These are phyloP conservation scores for Thymelicus acteon DNA, from an alignment of 2,888 invertebrate species.

Conservation along the genomic window DNA sequence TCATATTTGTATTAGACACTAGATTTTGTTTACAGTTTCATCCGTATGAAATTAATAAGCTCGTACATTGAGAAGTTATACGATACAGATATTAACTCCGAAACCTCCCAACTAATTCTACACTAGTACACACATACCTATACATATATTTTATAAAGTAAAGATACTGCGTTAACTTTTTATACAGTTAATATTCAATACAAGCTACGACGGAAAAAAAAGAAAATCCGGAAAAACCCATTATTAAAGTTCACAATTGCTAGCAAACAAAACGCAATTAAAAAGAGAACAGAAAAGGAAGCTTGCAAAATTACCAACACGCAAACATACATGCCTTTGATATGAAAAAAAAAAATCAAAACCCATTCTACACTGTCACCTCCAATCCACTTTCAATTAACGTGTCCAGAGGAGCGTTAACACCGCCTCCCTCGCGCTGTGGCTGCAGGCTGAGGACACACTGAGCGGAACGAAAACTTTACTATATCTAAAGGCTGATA, in stretches of 20 bases:
- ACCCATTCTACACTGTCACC: constrained; percentile 81
- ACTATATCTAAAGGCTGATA: too few relatives aligned
- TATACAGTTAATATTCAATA: too few relatives aligned
- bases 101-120: too few relatives aligned
- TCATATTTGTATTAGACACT: too few relatives aligned
- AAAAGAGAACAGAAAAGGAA: constrained; percentile 38
- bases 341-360: constrained; percentile 63
- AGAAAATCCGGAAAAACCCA: background rate
- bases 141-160: too few relatives aligned
- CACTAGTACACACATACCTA: too few relatives aligned
- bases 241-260: constrained; percentile 29
- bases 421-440: constrained; percentile 56
- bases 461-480: background rate
- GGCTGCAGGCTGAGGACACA: constrained; percentile 56
- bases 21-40: too few relatives aligned
- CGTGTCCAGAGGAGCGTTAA: constrained; percentile 80
- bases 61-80: too few relatives aligned
- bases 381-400: constrained; percentile 84
- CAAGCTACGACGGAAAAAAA: background rate
- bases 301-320: constrained; percentile 49
- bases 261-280: constrained; percentile 36
- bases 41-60: too few relatives aligned
- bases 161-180: too few relatives aligned
- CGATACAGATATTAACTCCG: too few relatives aligned
- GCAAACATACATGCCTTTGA: constrained; percentile 50